Conservation (phyloP, 2,113 vertebrate genomes). For the Gymnocephalus cernua region DNA sequence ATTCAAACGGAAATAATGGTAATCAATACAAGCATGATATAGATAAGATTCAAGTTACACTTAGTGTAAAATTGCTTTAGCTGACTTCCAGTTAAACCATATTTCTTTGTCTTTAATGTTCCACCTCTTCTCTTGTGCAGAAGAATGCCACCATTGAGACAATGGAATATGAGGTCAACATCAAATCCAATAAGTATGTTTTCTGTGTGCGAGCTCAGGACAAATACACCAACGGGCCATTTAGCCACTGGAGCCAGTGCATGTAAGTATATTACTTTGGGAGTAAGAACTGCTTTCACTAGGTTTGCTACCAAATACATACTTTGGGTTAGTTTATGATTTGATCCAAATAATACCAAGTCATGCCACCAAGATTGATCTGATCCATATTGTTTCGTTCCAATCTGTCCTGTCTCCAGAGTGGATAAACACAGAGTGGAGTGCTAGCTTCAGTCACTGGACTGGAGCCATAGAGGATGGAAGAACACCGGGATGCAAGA, state of each 20-base stretch:
- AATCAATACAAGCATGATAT: neutral
- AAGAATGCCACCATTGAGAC: neutral
- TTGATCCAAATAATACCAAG: neutral
- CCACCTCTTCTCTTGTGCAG: slow-evolving; percentile 12
- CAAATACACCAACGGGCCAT: slow-evolving; percentile 55
- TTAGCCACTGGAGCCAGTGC: slow-evolving; percentile 77
- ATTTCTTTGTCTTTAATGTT: neutral
- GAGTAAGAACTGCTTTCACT: neutral
- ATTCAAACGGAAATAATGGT: neutral
- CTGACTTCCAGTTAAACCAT: neutral
- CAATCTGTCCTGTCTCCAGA: slow-evolving; percentile 44
- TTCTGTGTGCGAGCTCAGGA: slow-evolving; percentile 83
- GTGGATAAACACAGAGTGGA: slow-evolving; percentile 8
- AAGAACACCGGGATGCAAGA: neutral
- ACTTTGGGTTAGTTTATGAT: neutral
- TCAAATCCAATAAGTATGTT: slow-evolving; percentile 50
- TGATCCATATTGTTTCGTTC: neutral
- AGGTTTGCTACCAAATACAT: neutral
- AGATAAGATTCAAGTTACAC: neutral
- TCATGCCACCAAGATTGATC: neutral
- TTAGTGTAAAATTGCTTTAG: neutral
- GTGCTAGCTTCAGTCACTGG: neutral
- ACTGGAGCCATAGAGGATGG: neutral
- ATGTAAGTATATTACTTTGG: slow-evolving; percentile 60
- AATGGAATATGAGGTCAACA: neutral